phyloP scores from a whole-genome alignment of 2,113 vertebrate species.

The Amphilophus citrinellus region DNA sequence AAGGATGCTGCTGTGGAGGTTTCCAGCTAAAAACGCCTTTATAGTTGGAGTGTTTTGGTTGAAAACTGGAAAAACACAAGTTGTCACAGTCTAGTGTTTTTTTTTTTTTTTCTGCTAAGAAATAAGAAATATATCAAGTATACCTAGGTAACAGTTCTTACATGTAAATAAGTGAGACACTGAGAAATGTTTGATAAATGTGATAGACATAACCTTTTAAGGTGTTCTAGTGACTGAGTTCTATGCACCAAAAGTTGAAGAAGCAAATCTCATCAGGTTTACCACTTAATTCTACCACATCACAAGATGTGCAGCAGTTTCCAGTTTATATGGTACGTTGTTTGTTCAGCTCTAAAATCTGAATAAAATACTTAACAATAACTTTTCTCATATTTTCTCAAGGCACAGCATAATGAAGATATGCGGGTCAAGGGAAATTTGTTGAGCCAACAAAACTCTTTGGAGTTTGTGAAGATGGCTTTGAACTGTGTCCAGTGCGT shows the following conservation, averaged over 20 bases:
- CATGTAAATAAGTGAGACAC: conserved; percentile 3
- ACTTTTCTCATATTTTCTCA: conserved; percentile 14
- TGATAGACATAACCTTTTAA: not conserved
- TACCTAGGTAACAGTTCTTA: conserved; percentile 18
- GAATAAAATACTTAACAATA: conserved; percentile 24
- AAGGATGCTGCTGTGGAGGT: not conserved
- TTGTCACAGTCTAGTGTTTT: not conserved
- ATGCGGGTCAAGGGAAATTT: conserved; percentile 45
- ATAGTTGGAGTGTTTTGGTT: conserved; percentile 33
- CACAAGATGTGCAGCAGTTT: conserved; percentile 13
- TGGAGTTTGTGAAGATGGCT: conserved; percentile 55
- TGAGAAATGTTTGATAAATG: not conserved
- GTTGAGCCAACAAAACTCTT: conserved; percentile 48
- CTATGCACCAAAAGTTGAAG: conserved; percentile 13
- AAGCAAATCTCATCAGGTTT: conserved; percentile 25
- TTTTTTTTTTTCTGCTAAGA: conserved; percentile 12
- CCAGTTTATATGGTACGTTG: conserved; percentile 2
- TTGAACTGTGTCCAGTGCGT: conserved; percentile 50
- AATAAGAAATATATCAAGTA: conserved; percentile 38
- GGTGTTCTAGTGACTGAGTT: conserved; percentile 16
- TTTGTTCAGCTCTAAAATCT: conserved; percentile 35
- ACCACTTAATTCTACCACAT: conserved; percentile 3
- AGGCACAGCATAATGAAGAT: conserved; percentile 66
- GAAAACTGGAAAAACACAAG: conserved; percentile 12
- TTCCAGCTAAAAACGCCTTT: not conserved